Base-by-base conservation (phyloP, 2,888 invertebrate genomes). In the Ophion slaviceki region DNA sequence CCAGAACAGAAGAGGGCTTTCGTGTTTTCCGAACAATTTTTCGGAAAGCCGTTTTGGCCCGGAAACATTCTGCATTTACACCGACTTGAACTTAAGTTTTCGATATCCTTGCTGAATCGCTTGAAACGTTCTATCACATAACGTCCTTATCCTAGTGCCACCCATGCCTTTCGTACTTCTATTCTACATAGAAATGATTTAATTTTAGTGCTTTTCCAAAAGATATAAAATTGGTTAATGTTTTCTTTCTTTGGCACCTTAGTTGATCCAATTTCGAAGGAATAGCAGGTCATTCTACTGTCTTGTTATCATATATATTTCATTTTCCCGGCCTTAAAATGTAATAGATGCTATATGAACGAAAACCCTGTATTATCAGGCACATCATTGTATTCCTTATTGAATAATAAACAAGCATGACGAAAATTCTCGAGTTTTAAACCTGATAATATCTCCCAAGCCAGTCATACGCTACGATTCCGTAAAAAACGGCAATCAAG, bases 371-470 rank as follows among this genome's bases (percentile, higher is more conserved):
- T 57, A 62, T 53, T 14, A 40, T 32, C 24, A 20, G 36, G n/a
- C 3, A 53, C n/a, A 53, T 78, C 40, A 57, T 61, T 70, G 8
- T 57, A 59, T 57, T n/a, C 14, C 2, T 59, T 71, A 36, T 53
- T 24, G n/a, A 57, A 74, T 70, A 79, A 75, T 84, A 80, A 84
- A 76, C 61, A 68, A 53, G 81, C 82, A 85, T 64, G 20, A 28
- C 62, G 14, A 40, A 72, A 72, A 71, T 11, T 61, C 5, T 11
- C 45, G 28, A 6, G 11, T 28, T 66, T 64, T 10, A 2, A n/a
- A 47, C 6, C 53, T n/a, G 36, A 67, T 47, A 6, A 62, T 64
- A 59, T 47, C 14, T 47, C 47, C 47, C 14, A 3, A 47, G 2
- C 14, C 47, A 45, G 1, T 11, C 11, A 45, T 2, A 47, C 2